A percentile compares a stretch with the other conserved stretches of the same genome.
Conservation (phyloP, 2,113 vertebrate species). For the Paramisgurnus dabryanus region DNA sequence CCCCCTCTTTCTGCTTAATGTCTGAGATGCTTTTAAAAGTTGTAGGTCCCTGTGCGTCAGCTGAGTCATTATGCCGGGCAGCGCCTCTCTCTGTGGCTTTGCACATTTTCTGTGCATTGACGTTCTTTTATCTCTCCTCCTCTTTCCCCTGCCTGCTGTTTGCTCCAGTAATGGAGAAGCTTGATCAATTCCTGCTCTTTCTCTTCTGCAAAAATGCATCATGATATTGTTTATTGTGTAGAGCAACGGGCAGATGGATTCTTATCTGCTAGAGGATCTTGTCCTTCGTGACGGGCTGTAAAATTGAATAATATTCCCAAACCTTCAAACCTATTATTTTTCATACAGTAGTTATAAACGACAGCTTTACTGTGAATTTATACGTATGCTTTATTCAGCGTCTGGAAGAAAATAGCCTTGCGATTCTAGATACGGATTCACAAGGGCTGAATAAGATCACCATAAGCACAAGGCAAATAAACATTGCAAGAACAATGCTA, state of each 20-base stretch:
- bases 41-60: slow-evolving; percentile 31
- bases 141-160: slow-evolving; percentile 15
- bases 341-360: slow-evolving; percentile 3
- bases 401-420: background rate
- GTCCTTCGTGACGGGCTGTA: slow-evolving; percentile 9
- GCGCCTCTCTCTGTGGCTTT: slow-evolving; percentile 46
- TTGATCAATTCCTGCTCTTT: slow-evolving; percentile 27
- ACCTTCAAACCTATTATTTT: slow-evolving; percentile 19
- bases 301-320: slow-evolving; percentile 36
- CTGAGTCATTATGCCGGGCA: slow-evolving; percentile 42
- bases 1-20: slow-evolving; percentile 25
- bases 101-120: slow-evolving; percentile 27
- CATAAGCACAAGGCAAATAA: background rate
- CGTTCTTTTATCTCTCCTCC: slow-evolving; percentile 41
- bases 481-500: background rate
- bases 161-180: slow-evolving; percentile 33
- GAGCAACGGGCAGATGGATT: slow-evolving; percentile 13
- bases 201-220: slow-evolving; percentile 34
- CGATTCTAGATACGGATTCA: background rate
- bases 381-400: background rate
- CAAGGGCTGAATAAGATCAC: background rate
- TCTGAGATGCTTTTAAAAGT: slow-evolving; percentile 44
- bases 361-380: slow-evolving; percentile 19
- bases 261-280: background rate
- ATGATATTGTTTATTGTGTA: slow-evolving; percentile 41